A percentile compares a stretch with the other conserved stretches of the same genome.
phyloP scores from a whole-genome alignment of 1,140 invertebrate genomes.

The Procambarus virginalis region DNA sequence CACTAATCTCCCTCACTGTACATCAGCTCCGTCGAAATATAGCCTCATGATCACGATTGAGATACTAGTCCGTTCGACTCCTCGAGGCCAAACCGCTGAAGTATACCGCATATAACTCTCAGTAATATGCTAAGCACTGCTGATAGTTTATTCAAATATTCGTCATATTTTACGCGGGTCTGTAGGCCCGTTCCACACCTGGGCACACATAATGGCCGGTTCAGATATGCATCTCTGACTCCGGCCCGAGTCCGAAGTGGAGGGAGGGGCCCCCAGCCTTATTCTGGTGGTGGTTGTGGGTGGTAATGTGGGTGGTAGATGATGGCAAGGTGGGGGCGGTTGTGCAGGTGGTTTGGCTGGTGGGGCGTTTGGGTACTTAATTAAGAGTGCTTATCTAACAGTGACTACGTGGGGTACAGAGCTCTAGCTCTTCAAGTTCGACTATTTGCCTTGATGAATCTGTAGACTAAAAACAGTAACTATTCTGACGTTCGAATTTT shows the following conservation, averaged over 20 bases:
- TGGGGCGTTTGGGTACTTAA: too few relatives aligned
- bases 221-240: constrained; percentile 29
- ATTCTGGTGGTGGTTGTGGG: neutral
- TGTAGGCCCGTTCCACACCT: constrained; percentile 47
- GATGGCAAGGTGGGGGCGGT: neutral
- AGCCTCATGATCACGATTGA: constrained; percentile 22
- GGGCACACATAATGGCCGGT: constrained; percentile 31
- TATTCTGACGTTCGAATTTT: too few relatives aligned
- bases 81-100: constrained; percentile 15
- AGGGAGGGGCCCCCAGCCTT: neutral
- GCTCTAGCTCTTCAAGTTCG: too few relatives aligned
- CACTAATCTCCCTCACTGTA: neutral
- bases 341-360: neutral
- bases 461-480: too few relatives aligned
- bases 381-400: too few relatives aligned
- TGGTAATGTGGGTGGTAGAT: neutral
- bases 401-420: too few relatives aligned
- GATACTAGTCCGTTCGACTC: constrained; percentile 5
- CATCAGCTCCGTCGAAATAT: neutral
- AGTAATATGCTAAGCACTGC: constrained; percentile 33
- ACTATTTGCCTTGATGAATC: too few relatives aligned
- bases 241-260: constrained; percentile 28
- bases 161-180: constrained; percentile 41
- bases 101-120: constrained; percentile 37
- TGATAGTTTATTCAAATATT: constrained; percentile 50